A percentile compares a stretch with the other conserved stretches of the same genome.
These are phyloP conservation scores for Lagopus leucura DNA, from an alignment of 2,113 vertebrate species.

Conservation along the genomic window DNA sequence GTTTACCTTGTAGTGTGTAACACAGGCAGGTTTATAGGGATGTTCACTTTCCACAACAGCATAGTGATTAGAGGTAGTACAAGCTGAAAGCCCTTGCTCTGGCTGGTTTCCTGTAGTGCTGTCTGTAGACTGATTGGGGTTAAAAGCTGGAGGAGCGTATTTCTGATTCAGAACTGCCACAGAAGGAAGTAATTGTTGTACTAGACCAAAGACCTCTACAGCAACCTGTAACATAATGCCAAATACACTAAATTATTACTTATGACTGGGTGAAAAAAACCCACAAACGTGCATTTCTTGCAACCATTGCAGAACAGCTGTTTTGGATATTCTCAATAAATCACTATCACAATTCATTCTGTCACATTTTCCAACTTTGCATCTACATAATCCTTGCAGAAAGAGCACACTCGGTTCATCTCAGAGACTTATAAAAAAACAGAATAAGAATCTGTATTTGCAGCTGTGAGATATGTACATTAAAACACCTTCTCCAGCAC, in stretches of 20 bases:
- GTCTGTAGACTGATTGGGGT: conserved; percentile 98
- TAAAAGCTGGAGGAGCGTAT: conserved; percentile 96
- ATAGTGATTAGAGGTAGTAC: conserved; percentile 96
- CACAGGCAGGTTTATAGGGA: conserved; percentile 93
- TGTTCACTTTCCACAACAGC: conserved; percentile 96
- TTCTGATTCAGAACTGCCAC: conserved; percentile 98
- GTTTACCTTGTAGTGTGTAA: conserved; percentile 94
- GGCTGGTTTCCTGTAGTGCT: conserved; percentile 97
- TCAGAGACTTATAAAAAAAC: neutral
- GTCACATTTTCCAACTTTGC: neutral
- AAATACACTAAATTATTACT: rapidly evolving
- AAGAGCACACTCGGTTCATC: neutral
- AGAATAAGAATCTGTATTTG: neutral
- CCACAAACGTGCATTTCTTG: neutral
- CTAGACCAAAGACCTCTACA: conserved; percentile 96
- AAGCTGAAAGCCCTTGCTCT: conserved; percentile 95
- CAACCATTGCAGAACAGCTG: neutral
- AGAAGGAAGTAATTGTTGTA: conserved; percentile 94
- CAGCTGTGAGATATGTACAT: neutral
- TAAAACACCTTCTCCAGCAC: neutral
- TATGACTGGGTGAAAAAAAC: neutral
- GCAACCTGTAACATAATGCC: conserved; percentile 83
- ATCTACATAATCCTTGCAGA: neutral
- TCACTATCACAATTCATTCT: neutral
- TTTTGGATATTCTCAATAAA: neutral